phyloP scores from a whole-genome alignment of 2,888 invertebrate species.

The Oligia fasciuncula region DNA sequence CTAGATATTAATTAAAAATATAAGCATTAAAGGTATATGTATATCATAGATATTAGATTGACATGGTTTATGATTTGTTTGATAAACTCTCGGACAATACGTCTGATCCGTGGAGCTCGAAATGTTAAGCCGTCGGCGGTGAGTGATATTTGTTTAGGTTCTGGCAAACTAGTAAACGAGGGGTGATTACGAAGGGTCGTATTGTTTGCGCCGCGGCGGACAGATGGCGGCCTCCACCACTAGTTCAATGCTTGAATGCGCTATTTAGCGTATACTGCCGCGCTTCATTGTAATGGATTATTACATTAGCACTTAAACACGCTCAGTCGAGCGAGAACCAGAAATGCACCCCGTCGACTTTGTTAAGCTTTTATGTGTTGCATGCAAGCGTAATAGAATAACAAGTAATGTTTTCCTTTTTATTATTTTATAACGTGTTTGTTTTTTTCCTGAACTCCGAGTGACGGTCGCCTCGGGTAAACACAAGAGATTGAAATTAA shows the following conservation, averaged over 20 bases:
- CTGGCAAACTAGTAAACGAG: slow-evolving; percentile 82
- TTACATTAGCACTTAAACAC: slow-evolving; percentile 90
- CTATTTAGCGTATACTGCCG: slow-evolving; percentile 88
- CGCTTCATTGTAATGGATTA: slow-evolving; percentile 90
- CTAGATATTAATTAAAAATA: slow-evolving; percentile 1
- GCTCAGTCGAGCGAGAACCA: slow-evolving; percentile 87
- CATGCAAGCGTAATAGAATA: slow-evolving; percentile 81
- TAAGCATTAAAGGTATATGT: not conserved
- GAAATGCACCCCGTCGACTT: slow-evolving; percentile 83
- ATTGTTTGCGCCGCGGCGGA: slow-evolving; percentile 86
- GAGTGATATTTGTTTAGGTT: slow-evolving; percentile 87
- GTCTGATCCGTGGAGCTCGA: slow-evolving; percentile 69
- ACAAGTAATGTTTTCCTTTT: slow-evolving; percentile 78
- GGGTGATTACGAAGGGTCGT: slow-evolving; percentile 85
- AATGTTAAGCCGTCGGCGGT: slow-evolving; percentile 74
- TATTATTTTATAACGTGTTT: slow-evolving; percentile 73
- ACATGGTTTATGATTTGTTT: slow-evolving; percentile 56
- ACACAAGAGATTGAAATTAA: slow-evolving; percentile 73
- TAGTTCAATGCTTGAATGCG: slow-evolving; percentile 86
- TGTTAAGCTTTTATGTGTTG: slow-evolving; percentile 79
- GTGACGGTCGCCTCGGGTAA: slow-evolving; percentile 73
- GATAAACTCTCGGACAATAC: slow-evolving; percentile 72
- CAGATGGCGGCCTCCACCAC: slow-evolving; percentile 84
- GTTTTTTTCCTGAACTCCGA: slow-evolving; percentile 71
- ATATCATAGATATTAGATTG: slow-evolving; percentile 40